Base-by-base conservation (phyloP, 2,113 vertebrate species). In the Dasyornis broadbenti region DNA sequence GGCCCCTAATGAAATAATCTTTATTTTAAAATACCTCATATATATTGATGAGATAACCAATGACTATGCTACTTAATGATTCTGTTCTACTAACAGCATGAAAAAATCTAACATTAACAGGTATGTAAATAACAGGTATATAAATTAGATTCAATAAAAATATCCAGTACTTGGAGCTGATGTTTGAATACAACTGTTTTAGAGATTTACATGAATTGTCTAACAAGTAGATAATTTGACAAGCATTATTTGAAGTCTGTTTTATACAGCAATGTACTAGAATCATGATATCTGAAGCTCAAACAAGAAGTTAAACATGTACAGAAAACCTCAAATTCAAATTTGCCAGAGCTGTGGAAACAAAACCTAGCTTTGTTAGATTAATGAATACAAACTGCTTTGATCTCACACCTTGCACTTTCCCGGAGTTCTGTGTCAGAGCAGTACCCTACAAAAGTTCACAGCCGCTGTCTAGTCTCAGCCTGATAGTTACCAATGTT, bases 1-100 rank as follows among this genome's bases (percentile, higher is more conserved):
- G 80, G 23, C 23, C 95, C 80, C 54, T 91, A 92, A 92, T 72
- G 63, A 91, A 96, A 30, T 94, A 83, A 94, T 24, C 84, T 84
- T 95, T 95, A 96, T 89, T 97, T 91, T 7, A 91, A 94, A 90
- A 60, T 13, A 57, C 16, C 66, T 78, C 79, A 42, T 35, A 76
- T 23, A 64, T 33, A 81, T 2, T 79, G 40, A 56, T 53, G 35
- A 81, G 28, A 70, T 49, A 77, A 52, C 33, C 63, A 86, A 70
- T 15, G 2, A 72, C 52, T 75, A 37, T 33, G 61, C 7, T 84
- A 71, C 23, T 76, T 66, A 76, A 45, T 26, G 13, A 60, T 50
- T 56, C 30, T 78, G 35, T 52, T 81, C 33, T 24, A 77, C 23
- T 31, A 82, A 71, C 0, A 77, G 42, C 26, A 73, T 13, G 30